phyloP scores from a whole-genome alignment of 2,888 invertebrate species.

The Lagria hirta region DNA sequence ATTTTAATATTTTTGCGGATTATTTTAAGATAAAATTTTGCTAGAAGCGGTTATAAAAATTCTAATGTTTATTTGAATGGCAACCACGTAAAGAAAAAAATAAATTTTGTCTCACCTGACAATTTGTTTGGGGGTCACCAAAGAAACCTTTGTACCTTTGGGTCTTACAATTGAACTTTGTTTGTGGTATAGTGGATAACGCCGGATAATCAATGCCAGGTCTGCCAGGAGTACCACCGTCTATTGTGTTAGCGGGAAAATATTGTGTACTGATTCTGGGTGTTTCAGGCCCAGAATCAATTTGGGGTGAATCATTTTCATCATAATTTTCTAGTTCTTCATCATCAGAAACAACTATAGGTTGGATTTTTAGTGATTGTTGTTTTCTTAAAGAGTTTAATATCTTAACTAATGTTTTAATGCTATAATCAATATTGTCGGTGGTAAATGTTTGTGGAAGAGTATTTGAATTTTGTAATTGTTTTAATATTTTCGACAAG shows the following conservation, averaged over 20 bases:
- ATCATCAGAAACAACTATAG: slow-evolving; percentile 50
- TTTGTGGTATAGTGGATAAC: slow-evolving; percentile 72
- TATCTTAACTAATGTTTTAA: slow-evolving; percentile 74
- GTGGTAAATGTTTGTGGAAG: slow-evolving; percentile 74
- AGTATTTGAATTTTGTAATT: slow-evolving; percentile 73
- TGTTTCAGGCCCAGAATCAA: slow-evolving; percentile 34
- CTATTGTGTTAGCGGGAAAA: slow-evolving; percentile 56
- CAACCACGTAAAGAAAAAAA: too few species aligned
- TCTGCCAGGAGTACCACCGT: slow-evolving; percentile 65
- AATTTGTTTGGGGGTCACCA: slow-evolving; percentile 83
- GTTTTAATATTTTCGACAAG: slow-evolving; percentile 65
- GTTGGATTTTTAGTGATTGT: slow-evolving; percentile 46
- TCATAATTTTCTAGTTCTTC: slow-evolving; percentile 40
- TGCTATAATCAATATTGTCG: slow-evolving; percentile 77
- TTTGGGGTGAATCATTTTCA: slow-evolving; percentile 20
- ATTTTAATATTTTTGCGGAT: too few species aligned
- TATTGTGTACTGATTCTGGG: slow-evolving; percentile 40
- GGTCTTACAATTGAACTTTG: slow-evolving; percentile 77
- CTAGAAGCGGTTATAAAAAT: too few species aligned
- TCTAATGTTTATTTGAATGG: slow-evolving; percentile 2
- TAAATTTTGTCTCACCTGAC: slow-evolving; percentile 77
- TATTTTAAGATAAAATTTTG: too few species aligned
- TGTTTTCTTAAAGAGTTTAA: slow-evolving; percentile 67
- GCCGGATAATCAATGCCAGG: slow-evolving; percentile 83
- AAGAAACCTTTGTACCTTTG: slow-evolving; percentile 90